phyloP scores from a whole-genome alignment of 2,797 vertebrate genomes.

The Lepidocolaptes lacrymiger region DNA sequence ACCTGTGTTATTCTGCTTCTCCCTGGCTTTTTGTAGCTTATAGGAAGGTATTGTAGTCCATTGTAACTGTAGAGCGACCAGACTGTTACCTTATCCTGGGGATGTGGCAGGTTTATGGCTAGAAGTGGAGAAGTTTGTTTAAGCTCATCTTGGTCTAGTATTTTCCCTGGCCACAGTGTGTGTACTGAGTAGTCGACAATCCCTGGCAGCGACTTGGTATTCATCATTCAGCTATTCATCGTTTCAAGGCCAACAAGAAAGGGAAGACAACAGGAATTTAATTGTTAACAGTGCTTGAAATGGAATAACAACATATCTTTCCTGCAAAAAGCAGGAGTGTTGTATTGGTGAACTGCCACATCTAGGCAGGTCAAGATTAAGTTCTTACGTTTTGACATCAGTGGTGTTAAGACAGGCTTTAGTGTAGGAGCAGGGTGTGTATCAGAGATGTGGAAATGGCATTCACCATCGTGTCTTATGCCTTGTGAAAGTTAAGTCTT shows the following conservation, averaged over 20 bases:
- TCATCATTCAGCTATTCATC: background rate
- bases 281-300: background rate
- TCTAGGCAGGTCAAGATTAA: background rate
- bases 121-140: background rate
- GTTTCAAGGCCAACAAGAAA: background rate
- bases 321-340: background rate
- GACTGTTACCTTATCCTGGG: background rate
- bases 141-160: background rate
- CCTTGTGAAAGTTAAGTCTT: background rate
- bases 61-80: background rate
- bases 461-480: rapidly evolving
- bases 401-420: background rate
- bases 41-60: background rate
- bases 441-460: background rate
- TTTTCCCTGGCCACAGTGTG: background rate
- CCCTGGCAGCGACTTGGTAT: background rate
- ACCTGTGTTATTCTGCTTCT: background rate
- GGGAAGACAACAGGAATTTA: background rate
- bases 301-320: background rate
- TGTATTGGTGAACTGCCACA: background rate
- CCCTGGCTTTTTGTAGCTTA: background rate
- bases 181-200: background rate
- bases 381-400: background rate
- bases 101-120: background rate
- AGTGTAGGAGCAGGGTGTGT: rapidly evolving